Percentiles rank a stretch among this genome's conserved stretches.
These are phyloP conservation scores for Ladona fulva DNA, from an alignment of 1,140 invertebrate species.

Conservation along the genomic window DNA sequence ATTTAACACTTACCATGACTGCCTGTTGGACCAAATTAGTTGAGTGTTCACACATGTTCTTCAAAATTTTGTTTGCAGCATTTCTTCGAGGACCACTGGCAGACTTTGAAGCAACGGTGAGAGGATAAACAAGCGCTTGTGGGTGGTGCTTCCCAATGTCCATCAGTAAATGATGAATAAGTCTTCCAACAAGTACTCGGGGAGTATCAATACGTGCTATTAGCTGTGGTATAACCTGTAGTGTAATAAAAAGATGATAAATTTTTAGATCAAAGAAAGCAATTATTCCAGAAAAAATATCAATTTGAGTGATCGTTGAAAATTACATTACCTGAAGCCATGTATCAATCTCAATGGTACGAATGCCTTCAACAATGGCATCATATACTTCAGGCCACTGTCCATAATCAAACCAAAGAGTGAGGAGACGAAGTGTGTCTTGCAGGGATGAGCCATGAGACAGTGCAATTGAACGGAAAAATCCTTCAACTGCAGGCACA, in stretches of 20 bases:
- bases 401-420: slow-evolving; percentile 92
- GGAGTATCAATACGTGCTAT: slow-evolving; percentile 96
- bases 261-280: neutral
- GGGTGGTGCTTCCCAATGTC: slow-evolving; percentile 89
- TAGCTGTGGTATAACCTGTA: slow-evolving; percentile 88
- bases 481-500: slow-evolving; percentile 89
- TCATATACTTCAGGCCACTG: slow-evolving; percentile 89
- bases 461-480: slow-evolving; percentile 90
- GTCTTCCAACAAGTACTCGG: slow-evolving; percentile 69
- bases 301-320: neutral
- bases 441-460: slow-evolving; percentile 91
- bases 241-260: slow-evolving; percentile 18
- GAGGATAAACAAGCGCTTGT: slow-evolving; percentile 90
- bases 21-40: slow-evolving; percentile 87
- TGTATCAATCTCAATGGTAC: slow-evolving; percentile 91
- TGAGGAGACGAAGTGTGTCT: slow-evolving; percentile 88
- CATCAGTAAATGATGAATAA: slow-evolving; percentile 88
- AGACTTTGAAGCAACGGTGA: slow-evolving; percentile 96
- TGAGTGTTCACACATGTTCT: slow-evolving; percentile 92
- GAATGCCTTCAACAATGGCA: slow-evolving; percentile 83
- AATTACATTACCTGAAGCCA: slow-evolving; percentile 78
- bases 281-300: neutral
- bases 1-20: slow-evolving; percentile 55
- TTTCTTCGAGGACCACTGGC: slow-evolving; percentile 68
- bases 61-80: slow-evolving; percentile 91